Evolutionary conservation across 2,888 invertebrate genomes (phyloP).

Genomic region (Lacanobia oleracea): DNA sequence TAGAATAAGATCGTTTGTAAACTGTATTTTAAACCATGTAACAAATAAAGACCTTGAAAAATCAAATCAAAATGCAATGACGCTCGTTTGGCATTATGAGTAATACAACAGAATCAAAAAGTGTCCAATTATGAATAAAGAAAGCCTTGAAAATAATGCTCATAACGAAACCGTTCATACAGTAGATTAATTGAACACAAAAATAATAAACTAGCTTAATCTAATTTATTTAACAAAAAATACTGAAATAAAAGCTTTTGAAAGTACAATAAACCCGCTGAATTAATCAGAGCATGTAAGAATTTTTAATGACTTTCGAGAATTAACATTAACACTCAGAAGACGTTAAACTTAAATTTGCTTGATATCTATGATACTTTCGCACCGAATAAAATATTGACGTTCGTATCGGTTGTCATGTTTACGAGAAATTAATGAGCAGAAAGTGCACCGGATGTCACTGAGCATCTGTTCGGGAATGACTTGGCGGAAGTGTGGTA

Average conservation of each 20-base stretch:
- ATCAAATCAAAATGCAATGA: too few species aligned
- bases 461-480: conserved; percentile 10
- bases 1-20: too few species aligned
- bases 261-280: conserved; percentile 37
- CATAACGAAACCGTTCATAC: not conserved
- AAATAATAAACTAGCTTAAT: not conserved
- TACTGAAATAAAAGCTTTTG: conserved; percentile 42
- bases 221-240: conserved; percentile 10
- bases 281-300: conserved; percentile 53
- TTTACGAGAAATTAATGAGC: conserved; percentile 27
- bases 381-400: conserved; percentile 24
- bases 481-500: conserved; percentile 11
- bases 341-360: conserved; percentile 10
- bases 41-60: too few species aligned
- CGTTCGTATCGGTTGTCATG: not conserved
- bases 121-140: not conserved
- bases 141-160: not conserved
- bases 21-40: too few species aligned
- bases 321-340: conserved; percentile 9
- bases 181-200: not conserved
- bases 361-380: conserved; percentile 7
- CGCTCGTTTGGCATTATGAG: too few species aligned
- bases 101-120: too few species aligned
- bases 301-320: conserved; percentile 36
- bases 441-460: conserved; percentile 10